These are phyloP conservation scores for Byasa hedistus DNA, from an alignment of 2,888 invertebrate species.

Conservation along the genomic window DNA sequence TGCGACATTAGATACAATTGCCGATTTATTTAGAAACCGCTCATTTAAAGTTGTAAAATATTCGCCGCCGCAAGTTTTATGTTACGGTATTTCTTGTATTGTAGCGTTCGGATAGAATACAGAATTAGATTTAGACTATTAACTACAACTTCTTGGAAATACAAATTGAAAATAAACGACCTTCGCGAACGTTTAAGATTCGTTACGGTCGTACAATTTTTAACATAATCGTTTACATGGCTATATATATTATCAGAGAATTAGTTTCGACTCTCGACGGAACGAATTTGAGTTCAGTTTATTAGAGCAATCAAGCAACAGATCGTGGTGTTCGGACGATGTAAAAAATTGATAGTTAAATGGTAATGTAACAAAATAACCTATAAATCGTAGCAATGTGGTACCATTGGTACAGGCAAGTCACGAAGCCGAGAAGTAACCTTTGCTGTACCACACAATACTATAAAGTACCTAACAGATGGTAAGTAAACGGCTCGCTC, in stretches of 20 bases:
- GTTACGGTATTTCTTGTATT: slow-evolving; percentile 23
- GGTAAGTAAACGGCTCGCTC: slow-evolving; percentile 55
- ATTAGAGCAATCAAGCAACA: slow-evolving; percentile 26
- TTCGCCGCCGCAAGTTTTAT: slow-evolving; percentile 2
- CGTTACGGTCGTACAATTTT: slow-evolving; percentile 21
- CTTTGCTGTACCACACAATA: slow-evolving; percentile 50
- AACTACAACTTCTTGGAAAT: slow-evolving; percentile 12
- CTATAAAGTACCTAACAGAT: slow-evolving; percentile 49
- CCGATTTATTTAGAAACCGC: slow-evolving; percentile 4
- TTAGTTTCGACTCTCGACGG: slow-evolving; percentile 15
- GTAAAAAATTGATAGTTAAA: slow-evolving; percentile 33
- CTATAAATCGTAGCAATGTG: slow-evolving; percentile 47
- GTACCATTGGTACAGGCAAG: slow-evolving; percentile 44
- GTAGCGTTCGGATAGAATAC: slow-evolving; percentile 10
- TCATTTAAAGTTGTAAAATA: neutral
- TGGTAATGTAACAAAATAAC: slow-evolving; percentile 38
- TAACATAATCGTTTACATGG: slow-evolving; percentile 4
- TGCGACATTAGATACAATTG: slow-evolving; percentile 6
- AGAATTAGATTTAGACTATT: slow-evolving; percentile 7
- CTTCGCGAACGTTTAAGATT: slow-evolving; percentile 24
- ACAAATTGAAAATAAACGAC: slow-evolving; percentile 27
- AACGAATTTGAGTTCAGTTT: slow-evolving; percentile 26
- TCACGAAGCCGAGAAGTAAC: slow-evolving; percentile 59
- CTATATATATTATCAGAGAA: slow-evolving; percentile 24
- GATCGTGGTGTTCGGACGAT: slow-evolving; percentile 35